A percentile compares a stretch with the other conserved stretches of the same genome.
These are phyloP conservation scores for Meiosimyza platycephala DNA, from an alignment of 2,888 invertebrate species.

Conservation along the genomic window DNA sequence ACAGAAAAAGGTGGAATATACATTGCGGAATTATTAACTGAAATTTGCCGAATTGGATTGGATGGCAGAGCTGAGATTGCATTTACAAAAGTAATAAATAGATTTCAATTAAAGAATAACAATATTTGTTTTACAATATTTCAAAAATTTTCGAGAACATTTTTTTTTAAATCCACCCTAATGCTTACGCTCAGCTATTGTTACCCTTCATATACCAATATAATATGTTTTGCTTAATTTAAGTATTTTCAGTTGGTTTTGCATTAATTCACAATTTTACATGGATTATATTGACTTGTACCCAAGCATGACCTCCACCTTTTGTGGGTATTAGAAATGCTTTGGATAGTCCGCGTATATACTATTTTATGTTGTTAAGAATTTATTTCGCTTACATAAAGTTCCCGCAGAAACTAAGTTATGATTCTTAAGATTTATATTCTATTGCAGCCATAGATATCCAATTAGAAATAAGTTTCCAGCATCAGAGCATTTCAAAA, in stretches of 20 bases:
- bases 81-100: too few relatives aligned
- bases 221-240: constrained; percentile 5
- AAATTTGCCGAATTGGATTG: too few relatives aligned
- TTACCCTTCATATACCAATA: background rate
- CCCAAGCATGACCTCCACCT: background rate
- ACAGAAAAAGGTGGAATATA: too few relatives aligned
- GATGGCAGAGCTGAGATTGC: too few relatives aligned
- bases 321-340: background rate
- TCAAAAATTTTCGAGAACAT: background rate
- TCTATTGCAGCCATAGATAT: too few relatives aligned
- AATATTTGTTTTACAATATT: too few relatives aligned
- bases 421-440: background rate
- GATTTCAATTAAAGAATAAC: too few relatives aligned
- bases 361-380: background rate
- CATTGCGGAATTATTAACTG: too few relatives aligned
- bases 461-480: too few relatives aligned
- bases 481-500: too few relatives aligned
- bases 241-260: constrained; percentile 14
- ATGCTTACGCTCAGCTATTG: background rate
- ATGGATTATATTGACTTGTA: constrained; percentile 15
- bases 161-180: background rate
- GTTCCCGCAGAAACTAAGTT: constrained; percentile 3
- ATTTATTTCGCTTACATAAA: too few relatives aligned
- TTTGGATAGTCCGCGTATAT: background rate
- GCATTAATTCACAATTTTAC: constrained; percentile 28